Percentiles rank a stretch among this genome's conserved stretches.
phyloP scores from a whole-genome alignment of 2,888 invertebrate genomes.

The Sinopyrophorus schimmeli region DNA sequence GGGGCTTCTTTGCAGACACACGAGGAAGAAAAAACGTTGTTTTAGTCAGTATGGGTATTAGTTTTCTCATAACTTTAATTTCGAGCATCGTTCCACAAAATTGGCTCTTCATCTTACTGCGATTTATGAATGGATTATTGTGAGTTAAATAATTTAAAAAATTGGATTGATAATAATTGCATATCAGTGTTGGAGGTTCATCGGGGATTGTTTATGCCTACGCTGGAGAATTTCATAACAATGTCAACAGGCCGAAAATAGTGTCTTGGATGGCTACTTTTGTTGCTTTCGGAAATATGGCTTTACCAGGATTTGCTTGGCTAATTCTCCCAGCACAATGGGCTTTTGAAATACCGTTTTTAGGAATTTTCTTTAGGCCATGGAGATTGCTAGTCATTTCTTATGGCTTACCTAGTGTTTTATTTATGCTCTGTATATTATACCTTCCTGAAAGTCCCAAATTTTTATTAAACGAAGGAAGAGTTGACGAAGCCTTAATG shows the following conservation, averaged over 20 bases:
- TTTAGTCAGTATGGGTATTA: constrained; percentile 56
- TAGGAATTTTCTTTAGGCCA: constrained; percentile 53
- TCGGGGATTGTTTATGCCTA: constrained; percentile 59
- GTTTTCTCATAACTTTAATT: constrained; percentile 56
- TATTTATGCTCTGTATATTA: constrained; percentile 44
- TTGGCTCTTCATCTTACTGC: constrained; percentile 58
- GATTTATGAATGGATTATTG: constrained; percentile 61
- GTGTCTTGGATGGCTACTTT: constrained; percentile 53
- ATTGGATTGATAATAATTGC: constrained; percentile 51
- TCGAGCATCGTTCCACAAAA: constrained; percentile 58
- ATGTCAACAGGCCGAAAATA: constrained; percentile 54
- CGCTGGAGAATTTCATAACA: constrained; percentile 59
- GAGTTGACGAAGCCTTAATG: constrained; percentile 45
- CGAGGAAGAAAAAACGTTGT: constrained; percentile 58
- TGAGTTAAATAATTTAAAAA: constrained; percentile 48
- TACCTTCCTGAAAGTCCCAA: constrained; percentile 54
- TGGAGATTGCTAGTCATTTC: constrained; percentile 51
- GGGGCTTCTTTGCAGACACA: constrained; percentile 64
- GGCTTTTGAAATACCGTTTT: constrained; percentile 54
- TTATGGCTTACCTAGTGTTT: constrained; percentile 50
- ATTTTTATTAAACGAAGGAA: constrained; percentile 49
- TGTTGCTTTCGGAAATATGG: constrained; percentile 51
- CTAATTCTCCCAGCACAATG: constrained; percentile 47
- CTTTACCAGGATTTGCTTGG: constrained; percentile 53
- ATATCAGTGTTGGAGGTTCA: constrained; percentile 53